These are phyloP conservation scores for Brachionus manjavacas DNA, from an alignment of 1,140 invertebrate genomes.

Conservation along the genomic window DNA sequence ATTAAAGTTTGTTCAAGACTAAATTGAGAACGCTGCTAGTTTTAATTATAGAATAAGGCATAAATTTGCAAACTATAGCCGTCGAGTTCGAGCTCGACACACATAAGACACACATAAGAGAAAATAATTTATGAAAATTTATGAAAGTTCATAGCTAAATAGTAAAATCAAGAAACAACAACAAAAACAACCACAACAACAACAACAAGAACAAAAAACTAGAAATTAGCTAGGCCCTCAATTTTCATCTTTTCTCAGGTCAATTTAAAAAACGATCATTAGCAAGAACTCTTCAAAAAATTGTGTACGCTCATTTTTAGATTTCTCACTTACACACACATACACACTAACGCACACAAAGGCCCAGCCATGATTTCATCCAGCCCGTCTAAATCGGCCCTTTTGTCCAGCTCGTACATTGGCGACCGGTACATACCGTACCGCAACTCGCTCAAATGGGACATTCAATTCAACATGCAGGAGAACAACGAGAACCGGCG, in stretches of 20 bases:
- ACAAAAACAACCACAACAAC: too few species aligned
- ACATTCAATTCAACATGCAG: constrained; percentile 35
- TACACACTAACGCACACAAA: too few species aligned
- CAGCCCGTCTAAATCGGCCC: constrained; percentile 9
- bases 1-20: too few species aligned
- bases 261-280: constrained; percentile 1
- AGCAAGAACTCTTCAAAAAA: not conserved
- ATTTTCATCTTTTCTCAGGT: not conserved
- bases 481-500: constrained; percentile 29
- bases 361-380: not conserved
- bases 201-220: not conserved
- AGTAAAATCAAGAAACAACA: not conserved
- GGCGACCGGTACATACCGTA: constrained; percentile 31
- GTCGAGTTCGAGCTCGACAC: too few species aligned
- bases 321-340: too few species aligned
- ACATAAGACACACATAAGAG: not conserved
- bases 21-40: not conserved
- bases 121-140: constrained; percentile 34
- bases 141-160: constrained; percentile 32
- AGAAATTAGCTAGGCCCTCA: not conserved
- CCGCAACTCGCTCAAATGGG: constrained; percentile 25
- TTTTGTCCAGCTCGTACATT: not conserved
- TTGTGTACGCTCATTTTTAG: not conserved
- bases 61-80: not conserved
- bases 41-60: not conserved